Percentiles rank a stretch among this genome's conserved stretches.
Conservation (phyloP, 2,888 invertebrate species). For the Pseudoips prasinana region DNA sequence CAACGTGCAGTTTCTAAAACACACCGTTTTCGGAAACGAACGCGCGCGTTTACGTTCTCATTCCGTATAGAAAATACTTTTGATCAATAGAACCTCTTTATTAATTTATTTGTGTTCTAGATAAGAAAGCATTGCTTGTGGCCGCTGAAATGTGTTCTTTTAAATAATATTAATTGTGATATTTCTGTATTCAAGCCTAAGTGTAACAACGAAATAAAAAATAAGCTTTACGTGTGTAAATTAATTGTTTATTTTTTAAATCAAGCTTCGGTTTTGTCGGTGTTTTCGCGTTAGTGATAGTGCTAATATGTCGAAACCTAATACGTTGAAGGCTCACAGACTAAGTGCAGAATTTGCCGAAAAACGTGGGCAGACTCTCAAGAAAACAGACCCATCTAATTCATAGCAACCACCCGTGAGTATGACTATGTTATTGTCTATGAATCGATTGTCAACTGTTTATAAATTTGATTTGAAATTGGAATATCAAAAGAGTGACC, state of each 20-base stretch:
- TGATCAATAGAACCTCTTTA: conserved; percentile 74
- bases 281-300: conserved; percentile 42
- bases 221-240: conserved; percentile 44
- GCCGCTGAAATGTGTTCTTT: conserved; percentile 45
- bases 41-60: conserved; percentile 24
- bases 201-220: conserved; percentile 54
- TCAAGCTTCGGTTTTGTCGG: conserved; percentile 41
- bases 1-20: conserved; percentile 19
- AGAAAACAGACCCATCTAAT: conserved; percentile 67
- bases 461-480: background rate
- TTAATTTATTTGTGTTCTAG: conserved; percentile 76
- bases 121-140: conserved; percentile 53
- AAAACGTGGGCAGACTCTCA: conserved; percentile 65
- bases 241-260: conserved; percentile 40
- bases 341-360: conserved; percentile 77
- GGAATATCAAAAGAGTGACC: too few species aligned
- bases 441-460: background rate
- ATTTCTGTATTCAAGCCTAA: conserved; percentile 43
- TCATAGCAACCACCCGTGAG: conserved; percentile 80
- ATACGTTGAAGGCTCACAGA: conserved; percentile 74
- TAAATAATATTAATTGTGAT: conserved; percentile 45
- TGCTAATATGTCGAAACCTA: conserved; percentile 73
- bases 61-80: conserved; percentile 48
- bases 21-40: conserved; percentile 20
- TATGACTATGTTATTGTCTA: conserved; percentile 31